Evolutionary conservation across 2,797 vertebrate species (phyloP), one percentile per base, ranked within the genome.

Genomic region (Malacoctenus gilli): DNA sequence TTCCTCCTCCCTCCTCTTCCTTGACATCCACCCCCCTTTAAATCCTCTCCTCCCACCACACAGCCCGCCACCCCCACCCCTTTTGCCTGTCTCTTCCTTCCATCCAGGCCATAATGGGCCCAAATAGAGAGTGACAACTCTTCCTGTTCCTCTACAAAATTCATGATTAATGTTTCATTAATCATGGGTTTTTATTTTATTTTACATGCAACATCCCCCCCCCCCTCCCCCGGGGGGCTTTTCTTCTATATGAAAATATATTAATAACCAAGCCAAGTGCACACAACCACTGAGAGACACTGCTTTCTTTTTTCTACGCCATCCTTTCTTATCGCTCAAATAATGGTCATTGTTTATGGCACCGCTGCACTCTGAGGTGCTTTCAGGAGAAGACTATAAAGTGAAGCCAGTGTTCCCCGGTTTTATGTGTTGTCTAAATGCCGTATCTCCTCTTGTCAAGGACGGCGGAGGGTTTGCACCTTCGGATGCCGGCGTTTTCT

Each of bases 101-200:
- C 68, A 74, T 79, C 67, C 64, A 40, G 46, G 61, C 88, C 53
- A 59, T 84, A 84, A 82, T 75, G 64, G 83, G 78, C 68, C 83
- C 72, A 89, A 90, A 92, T 87, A 81, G 48, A 88, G 85, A 89
- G 84, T 89, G 89, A 90, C 91, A 92, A 77, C 72, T 79, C 88
- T 89, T 92, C 89, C 89, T 89, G 86, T 90, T 85, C 83, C 69
- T 62, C 68, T 89, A 84, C 79, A 91, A 91, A 87, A 91, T 90
- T 78, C 65, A 92, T 89, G 89, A 90, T 91, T 84, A 89, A 91
- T 91, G 84, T 86, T 89, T 87, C 85, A 92, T 91, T 91, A 89
- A 92, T 89, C 84, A 90, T 79, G 53, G 67, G 77, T 88, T 89
- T 81, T 83, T 82, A 83, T n/a, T n/a, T n/a, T n/a, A n/a, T n/a